Percentiles rank a stretch among this genome's conserved stretches.
phyloP scores from a whole-genome alignment of 2,113 vertebrate species.

The Sphaerodactylus townsendi region DNA sequence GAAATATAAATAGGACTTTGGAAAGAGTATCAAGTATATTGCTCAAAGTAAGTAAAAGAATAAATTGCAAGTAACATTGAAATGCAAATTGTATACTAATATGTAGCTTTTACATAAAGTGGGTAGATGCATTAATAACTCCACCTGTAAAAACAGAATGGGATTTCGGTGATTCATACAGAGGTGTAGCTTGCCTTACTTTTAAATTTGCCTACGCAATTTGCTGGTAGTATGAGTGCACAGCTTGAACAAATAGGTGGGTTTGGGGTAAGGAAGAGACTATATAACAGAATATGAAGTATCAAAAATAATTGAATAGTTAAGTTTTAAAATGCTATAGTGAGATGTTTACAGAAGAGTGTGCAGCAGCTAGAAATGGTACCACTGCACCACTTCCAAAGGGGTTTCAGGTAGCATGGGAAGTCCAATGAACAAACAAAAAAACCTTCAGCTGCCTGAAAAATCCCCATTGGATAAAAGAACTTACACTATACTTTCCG shows the following conservation, averaged over 20 bases:
- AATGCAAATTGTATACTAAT: background rate
- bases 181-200: background rate
- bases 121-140: background rate
- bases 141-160: conserved; percentile 6
- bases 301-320: conserved; percentile 21
- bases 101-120: background rate
- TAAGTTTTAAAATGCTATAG: background rate
- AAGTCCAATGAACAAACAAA: too few species aligned
- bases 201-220: conserved; percentile 15
- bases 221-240: background rate
- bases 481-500: too few species aligned
- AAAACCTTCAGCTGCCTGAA: too few species aligned
- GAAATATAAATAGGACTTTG: conserved; percentile 13
- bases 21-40: background rate
- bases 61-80: conserved; percentile 6
- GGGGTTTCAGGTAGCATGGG: too few species aligned
- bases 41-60: background rate
- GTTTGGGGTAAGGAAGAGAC: background rate
- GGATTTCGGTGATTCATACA: conserved; percentile 28
- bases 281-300: conserved; percentile 26
- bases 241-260: background rate
- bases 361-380: too few species aligned
- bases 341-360: conserved; percentile 33
- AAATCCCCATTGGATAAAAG: too few species aligned
- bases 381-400: too few species aligned